Evolutionary conservation across 2,113 vertebrate genomes (phyloP).

Genomic region (Sinocyclocheilus rhinocerous): DNA sequence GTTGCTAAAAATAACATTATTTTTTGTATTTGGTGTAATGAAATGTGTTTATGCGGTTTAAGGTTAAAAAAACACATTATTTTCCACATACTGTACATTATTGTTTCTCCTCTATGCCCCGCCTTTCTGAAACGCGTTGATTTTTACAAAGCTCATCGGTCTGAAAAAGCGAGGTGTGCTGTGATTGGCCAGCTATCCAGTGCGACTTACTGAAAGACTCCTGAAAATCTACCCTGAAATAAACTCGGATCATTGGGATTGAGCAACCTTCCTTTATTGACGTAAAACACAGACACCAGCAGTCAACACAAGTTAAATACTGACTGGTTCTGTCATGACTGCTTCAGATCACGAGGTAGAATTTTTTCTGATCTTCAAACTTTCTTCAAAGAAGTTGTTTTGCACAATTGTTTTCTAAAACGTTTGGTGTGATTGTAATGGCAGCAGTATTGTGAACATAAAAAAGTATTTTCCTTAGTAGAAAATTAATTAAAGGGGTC

Average conservation of each 20-base stretch:
- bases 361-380: background rate
- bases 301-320: background rate
- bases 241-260: background rate
- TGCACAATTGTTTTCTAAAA: background rate
- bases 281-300: background rate
- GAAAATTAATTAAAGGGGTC: no score
- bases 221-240: background rate
- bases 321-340: background rate
- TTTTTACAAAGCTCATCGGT: no score
- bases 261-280: background rate
- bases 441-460: background rate
- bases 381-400: background rate
- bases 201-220: background rate
- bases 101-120: no score
- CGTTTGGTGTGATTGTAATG: background rate
- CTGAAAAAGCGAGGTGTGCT: no score
- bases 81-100: no score
- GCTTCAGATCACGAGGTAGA: background rate
- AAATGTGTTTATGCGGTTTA: no score
- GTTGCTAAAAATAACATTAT: no score
- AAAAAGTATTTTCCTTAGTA: no score
- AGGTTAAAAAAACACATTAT: no score
- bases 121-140: no score
- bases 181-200: no score
- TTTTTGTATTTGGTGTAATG: no score